Percentiles rank a stretch among this genome's conserved stretches.
phyloP scores from a whole-genome alignment of 2,888 invertebrate species.

The Cyclophora albipunctata region DNA sequence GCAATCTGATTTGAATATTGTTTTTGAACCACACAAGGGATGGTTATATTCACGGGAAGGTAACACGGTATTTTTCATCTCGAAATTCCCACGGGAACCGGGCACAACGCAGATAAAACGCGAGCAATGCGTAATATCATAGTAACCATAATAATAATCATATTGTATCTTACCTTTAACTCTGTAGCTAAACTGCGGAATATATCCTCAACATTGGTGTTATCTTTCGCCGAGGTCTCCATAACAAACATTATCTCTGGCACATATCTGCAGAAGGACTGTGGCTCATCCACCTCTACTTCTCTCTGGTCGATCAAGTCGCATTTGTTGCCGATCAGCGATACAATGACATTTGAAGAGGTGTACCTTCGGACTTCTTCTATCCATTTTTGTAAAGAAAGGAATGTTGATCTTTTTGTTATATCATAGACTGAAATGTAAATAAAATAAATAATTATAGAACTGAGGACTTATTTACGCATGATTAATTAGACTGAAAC shows the following conservation, averaged over 20 bases:
- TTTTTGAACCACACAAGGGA: too few species aligned
- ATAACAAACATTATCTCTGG: slow-evolving; percentile 90
- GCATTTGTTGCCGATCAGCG: slow-evolving; percentile 94
- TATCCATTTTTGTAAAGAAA: slow-evolving; percentile 95
- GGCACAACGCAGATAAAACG: too few species aligned
- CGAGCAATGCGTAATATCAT: too few species aligned
- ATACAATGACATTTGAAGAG: slow-evolving; percentile 91
- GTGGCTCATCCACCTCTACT: slow-evolving; percentile 90
- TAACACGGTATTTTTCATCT: too few species aligned
- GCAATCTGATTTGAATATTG: too few species aligned
- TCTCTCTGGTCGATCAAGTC: slow-evolving; percentile 87
- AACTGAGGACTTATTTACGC: too few species aligned
- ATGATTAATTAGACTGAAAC: too few species aligned
- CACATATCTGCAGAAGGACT: slow-evolving; percentile 88
- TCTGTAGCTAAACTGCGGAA: slow-evolving; percentile 91
- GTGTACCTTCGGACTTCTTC: slow-evolving; percentile 97
- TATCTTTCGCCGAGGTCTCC: slow-evolving; percentile 94
- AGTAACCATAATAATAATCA: too few species aligned
- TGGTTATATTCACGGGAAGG: too few species aligned
- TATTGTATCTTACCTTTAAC: slow-evolving; percentile 77
- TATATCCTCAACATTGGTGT: slow-evolving; percentile 92
- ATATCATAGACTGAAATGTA: slow-evolving; percentile 90
- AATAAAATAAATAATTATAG: slow-evolving; percentile 6
- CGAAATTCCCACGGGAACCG: too few species aligned
- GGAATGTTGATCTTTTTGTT: slow-evolving; percentile 92